Evolutionary conservation across 2,888 invertebrate species (phyloP), one percentile per base, ranked within the genome.

Genomic region (Lamproptera curius): DNA sequence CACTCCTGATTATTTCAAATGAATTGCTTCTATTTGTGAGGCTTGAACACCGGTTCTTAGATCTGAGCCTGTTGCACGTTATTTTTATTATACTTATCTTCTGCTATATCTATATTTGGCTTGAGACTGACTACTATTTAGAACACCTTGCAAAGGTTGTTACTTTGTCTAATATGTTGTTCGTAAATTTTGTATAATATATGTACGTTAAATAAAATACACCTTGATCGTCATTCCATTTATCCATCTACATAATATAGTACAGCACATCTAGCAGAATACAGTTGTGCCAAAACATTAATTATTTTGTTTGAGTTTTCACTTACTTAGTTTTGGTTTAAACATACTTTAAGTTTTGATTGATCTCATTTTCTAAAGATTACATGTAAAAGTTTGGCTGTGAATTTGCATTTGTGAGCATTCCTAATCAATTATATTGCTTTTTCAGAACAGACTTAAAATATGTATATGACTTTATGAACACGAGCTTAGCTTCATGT

Each of bases 51-150:
- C 62, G 61, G 59, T 61, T 61, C 58, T 62, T 60, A 65, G n/a
- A n/a, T 59, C 54, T 57, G 50, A 56, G 50, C 35, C 50, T 36
- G 44, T 53, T 62, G 52, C 66, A 63, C 26, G 6, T 23, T 10
- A 69, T 63, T 67, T 70, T 67, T 62, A 69, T 68, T 67, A 36
- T 31, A 31, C n/a, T 47, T 57, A 50, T 58, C 63, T 67, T 67
- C 65, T 37, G 36, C n/a, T n/a, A n/a, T 63, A 62, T 28, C 2
- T 64, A 31, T 31, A 62, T 66, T 76, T 76, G 67, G 76, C 76
- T 80, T 75, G 78, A 84, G 84, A 84, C 85, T 85, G 84, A 83
- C 77, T 76, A 74, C 76, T 70, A 52, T 68, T 70, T 65, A 20
- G 20, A 69, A 73, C 73, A 65, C 73, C 69, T 71, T 72, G 16